Base-by-base conservation (phyloP, 2,888 invertebrate genomes). In the Dasypogon diadema region DNA sequence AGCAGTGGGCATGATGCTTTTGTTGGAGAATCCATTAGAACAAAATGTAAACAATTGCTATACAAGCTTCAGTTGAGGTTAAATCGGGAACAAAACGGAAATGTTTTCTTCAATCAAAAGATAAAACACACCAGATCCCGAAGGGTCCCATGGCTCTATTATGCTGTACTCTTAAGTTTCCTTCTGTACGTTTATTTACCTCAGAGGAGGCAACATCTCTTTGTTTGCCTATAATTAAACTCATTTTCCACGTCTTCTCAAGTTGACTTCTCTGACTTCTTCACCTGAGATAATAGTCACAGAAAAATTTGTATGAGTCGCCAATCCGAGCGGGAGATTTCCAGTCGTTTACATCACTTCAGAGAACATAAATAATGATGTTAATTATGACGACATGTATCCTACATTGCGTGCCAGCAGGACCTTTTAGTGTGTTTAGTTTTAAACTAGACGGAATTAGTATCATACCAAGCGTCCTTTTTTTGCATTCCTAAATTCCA, bases 31-130 rank as follows among this genome's bases (percentile, higher is more conserved):
- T 30, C 30, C 30, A 30, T 30, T 30, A 30, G 30, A 30, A 8
- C 30, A 5, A 30, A 30, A 8, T 8, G 30, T 30, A 30, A 30
- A 30, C 30, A 30, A 30, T 30, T 30, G 30, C 30, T 30, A 3
- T 30, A 30, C 30, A 30, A 30, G 8, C 30, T 8, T 8, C 30
- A 30, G 3, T 30, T 30, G 30, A 30, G 30, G 30, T 30, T 30
- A 30, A 30, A 30, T 30, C 30, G 8, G 30, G 30, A 24, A 30
- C 30, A 30, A 55, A 55, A 21, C 14, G 26, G 56, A 8, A 16
- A 8, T 24, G 14, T 30, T 58, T 30, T 24, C 58, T 58, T 58
- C 58, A 58, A 34, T 58, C 58, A 58, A 58, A 58, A 58, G 58
- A 58, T 58, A 30, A 58, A 16, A 56, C 3, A 16, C 26, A 14